Evolutionary conservation across 1,140 invertebrate genomes (phyloP), one percentile per base, ranked within the genome.

Genomic region (Drosophila orosa): DNA sequence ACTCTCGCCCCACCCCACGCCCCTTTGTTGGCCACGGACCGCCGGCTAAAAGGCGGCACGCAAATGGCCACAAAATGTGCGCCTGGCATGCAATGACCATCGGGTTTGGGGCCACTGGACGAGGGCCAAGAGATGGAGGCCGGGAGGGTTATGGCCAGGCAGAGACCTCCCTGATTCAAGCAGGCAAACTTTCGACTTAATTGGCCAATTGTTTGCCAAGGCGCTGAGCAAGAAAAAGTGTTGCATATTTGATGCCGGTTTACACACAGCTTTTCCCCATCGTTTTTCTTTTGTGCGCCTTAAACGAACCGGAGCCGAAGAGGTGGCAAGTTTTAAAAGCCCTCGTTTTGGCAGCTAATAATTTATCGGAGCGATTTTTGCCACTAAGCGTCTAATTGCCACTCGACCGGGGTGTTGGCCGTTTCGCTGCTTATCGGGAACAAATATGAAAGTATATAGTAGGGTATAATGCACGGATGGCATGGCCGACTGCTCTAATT

Each of bases 131-230:
- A 12, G 15, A 4, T 7, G 42, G 37, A n/a, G 39, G 17, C 24
- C 31, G 15, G 24, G 25, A 35, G 48, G 17, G 15, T 19, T 4
- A 29, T 12, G 17, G 24, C 45, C 45, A 27, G 25, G 44, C 3
- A 2, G 27, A 13, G 24, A 25, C 24, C 67, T 17, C n/a, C n/a
- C 27, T 27, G 27, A 31, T 39, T 40, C 59, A 57, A 79, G 48
- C 61, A 57, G 74, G 78, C 60, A 74, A 84, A 89, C 67, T 87
- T 89, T 84, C 54, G 61, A 84, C 80, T 89, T 84, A 87, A 87
- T 89, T 87, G 84, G 80, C 80, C 83, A 84, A 84, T 90, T 87
- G 80, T 84, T 87, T 89, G 62, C 55, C 57, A 79, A 83, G 80
- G 71, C 76, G 75, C 52, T 87, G 66, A 62, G 44, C 75, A 87